Evolutionary conservation across 2,797 vertebrate species (phyloP).

Genomic region (Limosa lapponica): DNA sequence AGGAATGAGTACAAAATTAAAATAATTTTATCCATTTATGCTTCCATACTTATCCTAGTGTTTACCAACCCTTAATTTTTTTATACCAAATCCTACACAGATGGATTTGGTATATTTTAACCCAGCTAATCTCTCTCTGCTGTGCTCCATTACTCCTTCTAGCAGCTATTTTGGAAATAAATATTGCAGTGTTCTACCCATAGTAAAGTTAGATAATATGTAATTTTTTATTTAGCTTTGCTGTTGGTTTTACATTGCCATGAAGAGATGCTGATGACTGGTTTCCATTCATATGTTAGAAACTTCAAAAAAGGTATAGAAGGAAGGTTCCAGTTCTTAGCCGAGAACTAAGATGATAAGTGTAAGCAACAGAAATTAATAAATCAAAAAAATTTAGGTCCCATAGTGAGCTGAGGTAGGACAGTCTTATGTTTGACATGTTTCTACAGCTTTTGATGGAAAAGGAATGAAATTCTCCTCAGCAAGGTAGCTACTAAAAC

Average conservation of each 20-base stretch:
- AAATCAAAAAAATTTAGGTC: fast-evolving
- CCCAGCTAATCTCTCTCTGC: not conserved
- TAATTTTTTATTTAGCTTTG: not conserved
- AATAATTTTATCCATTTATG: not conserved
- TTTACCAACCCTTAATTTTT: not conserved
- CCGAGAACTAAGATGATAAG: not conserved
- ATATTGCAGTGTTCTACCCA: not conserved
- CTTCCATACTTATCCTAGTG: not conserved
- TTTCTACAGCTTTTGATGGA: not conserved
- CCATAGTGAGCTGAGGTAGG: not conserved
- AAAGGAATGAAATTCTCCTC: not conserved
- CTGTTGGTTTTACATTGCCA: not conserved
- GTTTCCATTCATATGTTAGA: not conserved
- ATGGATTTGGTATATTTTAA: not conserved
- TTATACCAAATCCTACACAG: not conserved
- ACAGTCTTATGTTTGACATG: not conserved
- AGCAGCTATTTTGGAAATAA: not conserved
- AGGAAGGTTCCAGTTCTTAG: not conserved
- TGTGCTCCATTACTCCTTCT: not conserved
- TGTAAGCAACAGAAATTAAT: not conserved
- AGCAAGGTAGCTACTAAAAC: not conserved
- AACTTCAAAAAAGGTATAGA: not conserved
- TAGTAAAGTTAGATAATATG: not conserved
- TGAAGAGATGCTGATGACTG: not conserved
- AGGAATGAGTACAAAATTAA: not conserved